Base-by-base conservation (phyloP, 2,797 vertebrate species). In the Knipowitschia caucasica region DNA sequence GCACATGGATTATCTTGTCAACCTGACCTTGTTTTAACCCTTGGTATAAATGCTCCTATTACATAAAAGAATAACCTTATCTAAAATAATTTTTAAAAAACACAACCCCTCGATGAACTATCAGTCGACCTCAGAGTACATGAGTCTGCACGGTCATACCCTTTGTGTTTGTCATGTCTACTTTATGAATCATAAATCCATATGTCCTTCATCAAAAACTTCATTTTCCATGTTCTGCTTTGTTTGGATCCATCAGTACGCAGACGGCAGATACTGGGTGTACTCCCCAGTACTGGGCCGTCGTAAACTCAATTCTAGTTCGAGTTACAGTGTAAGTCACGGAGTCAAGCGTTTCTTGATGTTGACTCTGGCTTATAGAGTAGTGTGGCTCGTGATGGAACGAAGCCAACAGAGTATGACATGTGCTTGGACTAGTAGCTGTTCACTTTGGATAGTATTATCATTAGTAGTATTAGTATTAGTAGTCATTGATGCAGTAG, bases 241-340 rank as follows among this genome's bases (percentile, higher is more conserved):
- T 64, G 5, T 72, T 30, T 73, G 36, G 60, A 47, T 64, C 30
- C 77, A 71, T 83, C 92, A 99, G 96, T 97, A 94, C 85, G 92
- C 93, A 61, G 93, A 96, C 67, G 95, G 94, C 86, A 93, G 92
- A 87, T 96, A 96, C 82, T 98, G 95, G 96, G 94, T 97, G 84
- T 98, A 94, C 75, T 98, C 94, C 71, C 95, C 95, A 49, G 86
- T 90, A 77, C 92, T 91, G 71, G 91, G 87, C 78, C 91, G 92
- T 64, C 86, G 81, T 82, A 89, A 88, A 62, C 83, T 89, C 74
- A 89, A 87, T 74, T 88, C 86, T 70, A 87, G 85, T 80, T 83
- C 75, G 14, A 81, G 85, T 71, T 76, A 63, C 67, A 83, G 81
- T 58, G 91, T 92, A 89, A 92, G 89, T 91, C 59, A 40, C 56